phyloP scores from a whole-genome alignment of 2,888 invertebrate genomes.

The Theodoxus fluviatilis region DNA sequence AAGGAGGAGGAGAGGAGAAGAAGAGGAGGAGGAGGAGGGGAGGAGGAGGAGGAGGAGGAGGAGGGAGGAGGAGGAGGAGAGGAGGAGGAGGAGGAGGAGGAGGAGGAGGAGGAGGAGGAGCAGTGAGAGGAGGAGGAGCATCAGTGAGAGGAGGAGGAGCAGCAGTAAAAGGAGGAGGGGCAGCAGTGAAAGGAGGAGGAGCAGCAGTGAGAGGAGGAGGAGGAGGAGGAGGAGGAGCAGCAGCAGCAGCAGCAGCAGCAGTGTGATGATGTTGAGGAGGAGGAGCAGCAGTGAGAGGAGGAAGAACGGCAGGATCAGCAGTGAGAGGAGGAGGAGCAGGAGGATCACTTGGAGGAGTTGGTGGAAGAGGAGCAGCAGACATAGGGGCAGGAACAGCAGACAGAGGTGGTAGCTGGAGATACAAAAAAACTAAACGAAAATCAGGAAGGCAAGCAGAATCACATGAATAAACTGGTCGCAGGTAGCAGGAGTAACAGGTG shows the following conservation, averaged over 20 bases:
- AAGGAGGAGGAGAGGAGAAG: neutral
- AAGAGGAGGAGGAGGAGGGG: neutral
- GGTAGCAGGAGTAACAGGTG: too few relatives aligned
- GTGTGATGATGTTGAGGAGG: slow-evolving; percentile 1
- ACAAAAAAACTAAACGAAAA: too few relatives aligned
- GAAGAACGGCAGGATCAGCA: neutral
- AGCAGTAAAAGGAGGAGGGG: slow-evolving; percentile 18
- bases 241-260: neutral
- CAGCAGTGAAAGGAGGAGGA: slow-evolving; percentile 13
- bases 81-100: too few relatives aligned
- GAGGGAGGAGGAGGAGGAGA: neutral
- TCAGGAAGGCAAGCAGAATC: too few relatives aligned
- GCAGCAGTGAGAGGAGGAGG: neutral
- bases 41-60: neutral
- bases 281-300: neutral
- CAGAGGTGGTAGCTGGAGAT: too few relatives aligned
- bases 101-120: neutral
- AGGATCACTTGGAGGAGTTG: slow-evolving; percentile 14
- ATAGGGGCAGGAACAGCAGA: too few relatives aligned
- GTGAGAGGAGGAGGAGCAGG: neutral
- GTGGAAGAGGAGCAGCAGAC: slow-evolving; percentile 14
- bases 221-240: neutral
- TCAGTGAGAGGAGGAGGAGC: slow-evolving; percentile 13
- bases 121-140: neutral
- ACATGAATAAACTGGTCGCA: too few relatives aligned